phyloP scores from a whole-genome alignment of 2,888 invertebrate species.

The Formica aserva region DNA sequence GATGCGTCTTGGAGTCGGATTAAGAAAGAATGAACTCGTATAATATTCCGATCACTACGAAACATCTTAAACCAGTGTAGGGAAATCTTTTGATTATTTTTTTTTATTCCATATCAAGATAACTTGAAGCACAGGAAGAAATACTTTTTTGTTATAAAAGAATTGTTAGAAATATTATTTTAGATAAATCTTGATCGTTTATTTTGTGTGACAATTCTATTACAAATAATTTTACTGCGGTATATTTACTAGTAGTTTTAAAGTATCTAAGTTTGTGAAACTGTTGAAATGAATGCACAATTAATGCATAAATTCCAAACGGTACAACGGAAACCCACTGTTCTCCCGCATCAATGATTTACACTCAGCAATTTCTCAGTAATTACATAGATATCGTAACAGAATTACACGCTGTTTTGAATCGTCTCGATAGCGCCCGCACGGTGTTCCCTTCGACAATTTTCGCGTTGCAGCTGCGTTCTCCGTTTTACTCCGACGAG shows the following conservation, averaged over 20 bases:
- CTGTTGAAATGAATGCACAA: not conserved
- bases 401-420: slow-evolving; percentile 29
- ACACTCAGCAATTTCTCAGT: slow-evolving; percentile 41
- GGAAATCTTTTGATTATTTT: slow-evolving; percentile 20
- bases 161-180: not conserved
- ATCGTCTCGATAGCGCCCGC: slow-evolving; percentile 33
- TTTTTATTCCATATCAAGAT: not conserved
- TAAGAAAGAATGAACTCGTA: slow-evolving; percentile 46
- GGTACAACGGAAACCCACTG: not conserved
- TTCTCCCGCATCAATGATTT: slow-evolving; percentile 22
- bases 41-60: slow-evolving; percentile 41
- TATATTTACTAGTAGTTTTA: not conserved
- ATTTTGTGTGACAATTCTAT: not conserved
- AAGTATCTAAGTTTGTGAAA: not conserved
- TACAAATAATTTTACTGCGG: not conserved
- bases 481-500: slow-evolving; percentile 40
- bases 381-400: slow-evolving; percentile 44
- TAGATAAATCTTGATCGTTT: not conserved
- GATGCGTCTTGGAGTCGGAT: slow-evolving; percentile 67
- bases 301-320: not conserved
- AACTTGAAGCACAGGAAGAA: not conserved
- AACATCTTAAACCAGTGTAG: slow-evolving; percentile 9
- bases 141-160: not conserved
- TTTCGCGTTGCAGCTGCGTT: slow-evolving; percentile 40
- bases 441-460: slow-evolving; percentile 28